Conservation (phyloP, 92 coral and sea anemone species). For the Heliopora coerulea region DNA sequence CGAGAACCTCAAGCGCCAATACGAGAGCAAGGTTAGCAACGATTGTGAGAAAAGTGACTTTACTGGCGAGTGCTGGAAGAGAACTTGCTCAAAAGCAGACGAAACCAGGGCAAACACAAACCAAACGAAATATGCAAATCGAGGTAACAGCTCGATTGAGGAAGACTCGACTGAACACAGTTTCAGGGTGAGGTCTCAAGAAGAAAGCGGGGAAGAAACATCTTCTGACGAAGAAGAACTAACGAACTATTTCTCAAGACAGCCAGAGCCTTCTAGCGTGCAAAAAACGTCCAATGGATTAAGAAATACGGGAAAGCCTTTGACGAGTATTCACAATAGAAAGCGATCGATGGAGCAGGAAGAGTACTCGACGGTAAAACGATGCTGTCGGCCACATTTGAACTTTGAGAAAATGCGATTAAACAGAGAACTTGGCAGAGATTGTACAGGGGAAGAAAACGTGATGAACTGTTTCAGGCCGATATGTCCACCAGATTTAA, state of each 20-base stretch:
- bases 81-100: background rate
- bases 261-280: background rate
- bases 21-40: background rate
- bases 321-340: constrained; percentile 5
- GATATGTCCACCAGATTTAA: constrained; percentile 10
- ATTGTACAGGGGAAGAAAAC: background rate
- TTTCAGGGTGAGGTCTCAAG: background rate
- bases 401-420: constrained; percentile 90
- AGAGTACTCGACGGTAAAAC: constrained; percentile 9
- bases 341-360: constrained; percentile 35
- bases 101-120: background rate
- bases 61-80: constrained; percentile 3
- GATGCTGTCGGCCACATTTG: constrained; percentile 64
- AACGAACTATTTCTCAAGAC: constrained; percentile 9
- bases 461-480: constrained; percentile 18
- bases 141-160: background rate
- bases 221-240: constrained; percentile 29
- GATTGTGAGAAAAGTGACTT: background rate
- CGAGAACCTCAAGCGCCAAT: background rate
- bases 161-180: background rate
- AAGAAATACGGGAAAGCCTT: background rate
- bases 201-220: background rate
- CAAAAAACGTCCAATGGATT: background rate
- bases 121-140: constrained; percentile 6
- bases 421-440: constrained; percentile 1